A percentile compares a stretch with the other conserved stretches of the same genome.
Conservation (phyloP, 2,888 invertebrate genomes). For the Emesis furor region DNA sequence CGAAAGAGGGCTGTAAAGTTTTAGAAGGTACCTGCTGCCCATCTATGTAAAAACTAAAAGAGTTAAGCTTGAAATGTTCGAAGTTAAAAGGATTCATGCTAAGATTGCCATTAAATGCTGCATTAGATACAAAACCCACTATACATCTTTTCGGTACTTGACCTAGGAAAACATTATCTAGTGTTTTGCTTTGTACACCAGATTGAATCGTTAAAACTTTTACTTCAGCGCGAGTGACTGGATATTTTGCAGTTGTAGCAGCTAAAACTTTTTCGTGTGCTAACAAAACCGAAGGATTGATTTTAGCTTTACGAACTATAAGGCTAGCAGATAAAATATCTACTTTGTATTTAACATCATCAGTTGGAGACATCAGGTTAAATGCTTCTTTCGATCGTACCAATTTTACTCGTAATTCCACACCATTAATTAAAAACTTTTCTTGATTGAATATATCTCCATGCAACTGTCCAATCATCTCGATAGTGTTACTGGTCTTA, state of each 20-base stretch:
- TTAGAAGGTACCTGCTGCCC: constrained; percentile 25
- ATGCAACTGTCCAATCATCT: constrained; percentile 71
- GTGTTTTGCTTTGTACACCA: constrained; percentile 21
- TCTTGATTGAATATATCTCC: constrained; percentile 29
- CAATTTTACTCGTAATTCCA: constrained; percentile 11
- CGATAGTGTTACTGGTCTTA: constrained; percentile 59
- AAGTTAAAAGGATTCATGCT: too few species aligned
- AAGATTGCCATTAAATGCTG: too few species aligned
- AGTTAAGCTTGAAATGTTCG: too few species aligned
- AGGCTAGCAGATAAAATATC: too few species aligned
- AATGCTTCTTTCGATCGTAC: background rate
- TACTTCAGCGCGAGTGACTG: constrained; percentile 18
- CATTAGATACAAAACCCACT: too few species aligned
- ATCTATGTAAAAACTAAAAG: too few species aligned
- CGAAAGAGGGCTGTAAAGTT: constrained; percentile 55
- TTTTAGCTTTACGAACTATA: too few species aligned
- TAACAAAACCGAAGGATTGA: too few species aligned
- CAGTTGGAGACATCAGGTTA: too few species aligned
- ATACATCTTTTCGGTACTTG: too few species aligned
- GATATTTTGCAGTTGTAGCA: background rate
- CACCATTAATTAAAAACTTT: constrained; percentile 29
- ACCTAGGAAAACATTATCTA: constrained; percentile 58
- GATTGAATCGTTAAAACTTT: constrained; percentile 24
- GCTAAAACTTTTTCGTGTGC: too few species aligned
- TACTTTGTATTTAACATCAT: too few species aligned